phyloP scores from a whole-genome alignment of 1,140 invertebrate species.

The Drosophila nigromelanica region DNA sequence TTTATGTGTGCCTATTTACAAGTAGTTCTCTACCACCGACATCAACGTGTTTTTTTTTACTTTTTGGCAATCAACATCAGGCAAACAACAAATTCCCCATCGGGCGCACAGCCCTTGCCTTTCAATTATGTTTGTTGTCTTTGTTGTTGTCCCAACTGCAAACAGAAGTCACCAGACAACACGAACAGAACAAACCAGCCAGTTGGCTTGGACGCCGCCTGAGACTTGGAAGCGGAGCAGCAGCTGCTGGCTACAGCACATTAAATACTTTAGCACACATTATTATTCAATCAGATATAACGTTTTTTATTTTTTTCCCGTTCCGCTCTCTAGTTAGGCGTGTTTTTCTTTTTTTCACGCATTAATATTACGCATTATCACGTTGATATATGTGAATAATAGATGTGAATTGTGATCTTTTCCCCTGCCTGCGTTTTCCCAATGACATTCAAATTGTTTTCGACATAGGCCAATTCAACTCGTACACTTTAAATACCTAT shows the following conservation, averaged over 20 bases:
- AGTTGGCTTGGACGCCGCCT: not conserved
- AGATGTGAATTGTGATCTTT: conserved; percentile 5
- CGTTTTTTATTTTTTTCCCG: conserved; percentile 54
- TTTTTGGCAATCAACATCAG: conserved; percentile 72
- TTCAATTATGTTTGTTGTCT: conserved; percentile 25
- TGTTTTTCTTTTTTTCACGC: conserved; percentile 26
- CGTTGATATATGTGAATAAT: not conserved
- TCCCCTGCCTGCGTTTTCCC: conserved; percentile 14
- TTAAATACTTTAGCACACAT: conserved; percentile 80
- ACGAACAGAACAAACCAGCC: conserved; percentile 6
- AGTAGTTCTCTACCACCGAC: conserved; percentile 18
- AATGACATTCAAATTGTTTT: conserved; percentile 72
- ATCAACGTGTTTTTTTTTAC: conserved; percentile 34
- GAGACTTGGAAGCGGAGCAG: conserved; percentile 4
- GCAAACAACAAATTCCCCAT: conserved; percentile 65
- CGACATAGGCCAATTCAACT: conserved; percentile 38
- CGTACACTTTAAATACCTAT: conserved; percentile 24
- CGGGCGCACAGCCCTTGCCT: conserved; percentile 17
- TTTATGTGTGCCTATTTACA: conserved; percentile 4
- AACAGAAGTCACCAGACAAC: conserved; percentile 31
- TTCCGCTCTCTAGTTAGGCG: not conserved
- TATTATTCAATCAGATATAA: conserved; percentile 82
- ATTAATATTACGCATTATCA: conserved; percentile 13
- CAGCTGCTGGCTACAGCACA: conserved; percentile 63
- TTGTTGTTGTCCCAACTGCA: conserved; percentile 38